A percentile compares a stretch with the other conserved stretches of the same genome.
phyloP scores from a whole-genome alignment of 1,140 invertebrate genomes.

The Psilanteris sp. region DNA sequence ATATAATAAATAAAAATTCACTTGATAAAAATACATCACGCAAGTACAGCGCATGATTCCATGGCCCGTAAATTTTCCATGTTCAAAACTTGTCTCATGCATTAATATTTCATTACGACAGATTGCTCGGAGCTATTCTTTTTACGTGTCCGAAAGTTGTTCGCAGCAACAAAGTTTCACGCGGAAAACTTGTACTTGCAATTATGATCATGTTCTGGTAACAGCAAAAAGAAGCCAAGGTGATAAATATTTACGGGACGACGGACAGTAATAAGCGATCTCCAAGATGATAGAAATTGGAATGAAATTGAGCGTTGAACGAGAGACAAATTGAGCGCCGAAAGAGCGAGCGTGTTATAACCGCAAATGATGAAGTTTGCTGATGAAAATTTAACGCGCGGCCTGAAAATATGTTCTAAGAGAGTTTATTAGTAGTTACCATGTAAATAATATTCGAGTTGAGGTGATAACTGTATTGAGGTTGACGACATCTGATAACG shows the following conservation, averaged over 20 bases:
- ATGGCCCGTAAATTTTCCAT: conserved; percentile 42
- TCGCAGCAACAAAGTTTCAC: conserved; percentile 51
- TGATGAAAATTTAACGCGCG: conserved; percentile 41
- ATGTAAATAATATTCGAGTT: conserved; percentile 53
- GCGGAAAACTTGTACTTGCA: conserved; percentile 40
- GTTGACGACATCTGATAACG: conserved; percentile 37
- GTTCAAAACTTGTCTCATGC: conserved; percentile 54
- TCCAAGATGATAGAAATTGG: no score
- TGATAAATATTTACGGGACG: conserved; percentile 11
- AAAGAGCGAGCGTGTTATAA: conserved; percentile 2
- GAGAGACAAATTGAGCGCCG: conserved; percentile 22
- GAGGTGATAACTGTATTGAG: conserved; percentile 39
- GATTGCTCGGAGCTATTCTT: conserved; percentile 54
- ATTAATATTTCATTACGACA: conserved; percentile 62
- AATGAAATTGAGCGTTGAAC: conserved; percentile 31
- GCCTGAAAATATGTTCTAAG: conserved; percentile 12
- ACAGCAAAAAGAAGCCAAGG: conserved; percentile 3
- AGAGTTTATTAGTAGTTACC: conserved; percentile 41
- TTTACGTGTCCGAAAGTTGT: conserved; percentile 49
- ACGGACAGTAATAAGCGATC: no score
- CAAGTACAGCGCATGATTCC: conserved; percentile 40
- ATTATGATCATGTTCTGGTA: conserved; percentile 44
- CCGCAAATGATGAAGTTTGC: conserved; percentile 17
- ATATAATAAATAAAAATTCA: conserved; percentile 45
- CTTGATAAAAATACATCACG: conserved; percentile 42